These are phyloP conservation scores for Theretra japonica DNA, from an alignment of 2,888 invertebrate species.

Conservation along the genomic window DNA sequence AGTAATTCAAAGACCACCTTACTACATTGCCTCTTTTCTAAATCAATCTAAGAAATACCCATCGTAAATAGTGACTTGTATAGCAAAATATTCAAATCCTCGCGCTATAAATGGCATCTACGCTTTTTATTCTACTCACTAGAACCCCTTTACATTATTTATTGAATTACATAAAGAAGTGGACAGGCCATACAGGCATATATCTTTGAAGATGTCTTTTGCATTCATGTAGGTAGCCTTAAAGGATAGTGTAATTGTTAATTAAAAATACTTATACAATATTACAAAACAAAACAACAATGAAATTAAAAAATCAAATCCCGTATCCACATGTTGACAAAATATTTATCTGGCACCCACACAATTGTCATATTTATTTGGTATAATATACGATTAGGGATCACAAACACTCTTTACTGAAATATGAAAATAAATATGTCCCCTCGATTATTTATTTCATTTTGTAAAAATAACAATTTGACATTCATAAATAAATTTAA, in stretches of 20 bases:
- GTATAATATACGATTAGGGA: slow-evolving; percentile 24
- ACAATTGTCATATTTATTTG: slow-evolving; percentile 34
- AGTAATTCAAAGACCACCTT: not conserved
- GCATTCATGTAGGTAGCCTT: slow-evolving; percentile 9
- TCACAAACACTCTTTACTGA: not conserved
- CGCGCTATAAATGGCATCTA: not conserved
- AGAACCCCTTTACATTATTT: not conserved
- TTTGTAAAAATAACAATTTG: not conserved
- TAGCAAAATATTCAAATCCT: no score
- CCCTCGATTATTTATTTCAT: not conserved
- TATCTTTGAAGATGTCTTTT: not conserved
- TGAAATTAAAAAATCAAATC: slow-evolving; percentile 41
- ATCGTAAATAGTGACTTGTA: not conserved
- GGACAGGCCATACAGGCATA: no score
- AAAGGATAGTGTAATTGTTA: slow-evolving; percentile 42
- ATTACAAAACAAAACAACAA: slow-evolving; percentile 39
- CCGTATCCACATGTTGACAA: slow-evolving; percentile 39
- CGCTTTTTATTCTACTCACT: not conserved
- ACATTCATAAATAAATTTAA: not conserved
- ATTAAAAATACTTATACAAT: slow-evolving; percentile 31
- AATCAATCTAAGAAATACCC: not conserved
- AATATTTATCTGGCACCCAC: slow-evolving; percentile 19
- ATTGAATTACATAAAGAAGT: not conserved
- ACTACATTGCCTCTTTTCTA: not conserved
- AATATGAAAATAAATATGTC: not conserved